phyloP scores from a whole-genome alignment of 2,888 invertebrate species.

The Cryptocephalus moraei region DNA sequence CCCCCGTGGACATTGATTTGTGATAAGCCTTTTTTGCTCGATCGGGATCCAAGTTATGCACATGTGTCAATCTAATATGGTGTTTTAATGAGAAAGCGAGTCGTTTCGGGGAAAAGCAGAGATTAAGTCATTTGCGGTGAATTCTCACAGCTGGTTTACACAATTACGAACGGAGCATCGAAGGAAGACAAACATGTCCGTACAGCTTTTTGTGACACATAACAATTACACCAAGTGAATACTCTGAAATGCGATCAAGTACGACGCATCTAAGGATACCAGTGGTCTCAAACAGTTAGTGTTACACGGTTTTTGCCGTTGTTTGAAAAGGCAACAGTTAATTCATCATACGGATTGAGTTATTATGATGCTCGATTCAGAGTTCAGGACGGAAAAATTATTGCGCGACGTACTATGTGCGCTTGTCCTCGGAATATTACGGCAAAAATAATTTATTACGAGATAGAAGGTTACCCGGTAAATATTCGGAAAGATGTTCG shows the following conservation, averaged over 20 bases:
- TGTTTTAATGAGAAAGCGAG: constrained; percentile 11
- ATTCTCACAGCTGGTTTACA: constrained; percentile 29
- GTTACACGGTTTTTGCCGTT: not conserved
- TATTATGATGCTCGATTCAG: no score
- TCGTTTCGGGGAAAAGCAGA: constrained; percentile 26
- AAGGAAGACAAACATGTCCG: constrained; percentile 29
- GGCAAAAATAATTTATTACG: no score
- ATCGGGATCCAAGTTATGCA: not conserved
- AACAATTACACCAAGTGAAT: constrained; percentile 29
- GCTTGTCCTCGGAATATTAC: no score
- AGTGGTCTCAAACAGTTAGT: not conserved
- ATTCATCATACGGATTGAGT: no score
- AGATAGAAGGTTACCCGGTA: no score
- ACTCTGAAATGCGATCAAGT: constrained; percentile 22
- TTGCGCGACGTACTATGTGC: no score
- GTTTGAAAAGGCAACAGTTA: no score
- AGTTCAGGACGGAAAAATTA: no score
- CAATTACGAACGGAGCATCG: constrained; percentile 25
- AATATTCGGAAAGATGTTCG: no score
- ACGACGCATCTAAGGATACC: not conserved
- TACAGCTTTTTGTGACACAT: constrained; percentile 31
- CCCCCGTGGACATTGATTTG: not conserved
- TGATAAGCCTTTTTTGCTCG: not conserved
- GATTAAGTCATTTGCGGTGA: constrained; percentile 31
- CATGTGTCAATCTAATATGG: constrained; percentile 9